Evolutionary conservation across 2,888 invertebrate species (phyloP).

Genomic region (Pyrochroa serraticornis): DNA sequence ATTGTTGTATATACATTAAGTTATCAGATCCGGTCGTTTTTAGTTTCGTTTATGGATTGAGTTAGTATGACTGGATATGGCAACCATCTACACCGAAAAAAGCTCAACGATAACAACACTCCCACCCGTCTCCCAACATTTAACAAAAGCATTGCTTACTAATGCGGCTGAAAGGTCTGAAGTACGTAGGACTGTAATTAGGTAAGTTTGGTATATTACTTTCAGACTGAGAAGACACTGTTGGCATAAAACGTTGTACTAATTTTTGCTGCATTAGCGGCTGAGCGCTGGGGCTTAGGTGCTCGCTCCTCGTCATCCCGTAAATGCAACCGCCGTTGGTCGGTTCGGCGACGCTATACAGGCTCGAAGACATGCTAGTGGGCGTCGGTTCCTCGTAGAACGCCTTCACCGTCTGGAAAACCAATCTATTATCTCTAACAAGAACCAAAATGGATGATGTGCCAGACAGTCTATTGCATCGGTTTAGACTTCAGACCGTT

Average conservation of each 20-base stretch:
- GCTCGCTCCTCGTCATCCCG: constrained; percentile 48
- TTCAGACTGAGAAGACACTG: constrained; percentile 56
- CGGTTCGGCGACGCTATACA: constrained; percentile 57
- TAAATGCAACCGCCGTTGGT: constrained; percentile 47
- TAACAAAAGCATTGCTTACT: constrained; percentile 40
- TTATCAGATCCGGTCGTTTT: no score
- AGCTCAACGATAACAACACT: neutral
- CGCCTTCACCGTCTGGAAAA: constrained; percentile 58
- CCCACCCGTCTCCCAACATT: constrained; percentile 1
- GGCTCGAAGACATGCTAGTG: constrained; percentile 53
- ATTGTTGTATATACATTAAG: no score
- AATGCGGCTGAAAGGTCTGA: constrained; percentile 49
- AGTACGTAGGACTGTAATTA: constrained; percentile 54
- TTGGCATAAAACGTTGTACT: constrained; percentile 47
- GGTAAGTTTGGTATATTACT: constrained; percentile 56
- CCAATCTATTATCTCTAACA: neutral
- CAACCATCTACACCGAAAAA: no score
- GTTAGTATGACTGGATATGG: no score
- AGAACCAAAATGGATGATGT: constrained; percentile 3
- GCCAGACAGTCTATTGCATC: neutral
- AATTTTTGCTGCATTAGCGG: constrained; percentile 39
- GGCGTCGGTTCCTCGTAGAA: constrained; percentile 60
- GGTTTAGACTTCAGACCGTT: no score
- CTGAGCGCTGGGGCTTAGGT: constrained; percentile 33
- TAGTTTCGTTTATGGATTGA: no score